Conservation (phyloP, 2,888 invertebrate species). For the Acrocera orbiculus region DNA sequence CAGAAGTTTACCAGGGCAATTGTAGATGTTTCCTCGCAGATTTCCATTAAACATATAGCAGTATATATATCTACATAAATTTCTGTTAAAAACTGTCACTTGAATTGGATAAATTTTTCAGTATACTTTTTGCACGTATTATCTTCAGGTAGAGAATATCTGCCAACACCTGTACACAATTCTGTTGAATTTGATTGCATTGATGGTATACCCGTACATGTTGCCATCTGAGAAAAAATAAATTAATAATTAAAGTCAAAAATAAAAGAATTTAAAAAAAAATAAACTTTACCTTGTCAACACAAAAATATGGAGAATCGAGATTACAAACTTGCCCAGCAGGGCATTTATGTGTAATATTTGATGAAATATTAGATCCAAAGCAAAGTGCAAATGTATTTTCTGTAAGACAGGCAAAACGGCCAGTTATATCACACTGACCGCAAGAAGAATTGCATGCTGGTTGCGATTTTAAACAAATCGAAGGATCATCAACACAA, state of each 20-base stretch:
- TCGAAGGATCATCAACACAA: not conserved
- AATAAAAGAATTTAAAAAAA: no score
- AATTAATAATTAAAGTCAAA: no score
- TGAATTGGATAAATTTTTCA: no score
- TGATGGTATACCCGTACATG: no score
- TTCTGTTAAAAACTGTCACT: no score
- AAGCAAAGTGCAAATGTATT: conserved; percentile 6
- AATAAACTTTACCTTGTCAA: no score
- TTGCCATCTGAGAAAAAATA: no score
- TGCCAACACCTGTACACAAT: no score
- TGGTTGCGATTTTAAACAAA: not conserved
- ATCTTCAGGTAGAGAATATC: no score
- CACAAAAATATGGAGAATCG: no score
- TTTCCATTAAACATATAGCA: conserved; percentile 4
- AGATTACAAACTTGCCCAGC: conserved; percentile 2
- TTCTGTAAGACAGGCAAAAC: conserved; percentile 5
- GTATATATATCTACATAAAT: conserved; percentile 4
- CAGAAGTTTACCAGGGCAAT: conserved; percentile 6
- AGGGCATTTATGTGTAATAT: not conserved
- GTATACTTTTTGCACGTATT: no score
- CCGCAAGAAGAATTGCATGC: conserved; percentile 2
- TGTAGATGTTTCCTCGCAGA: conserved; percentile 4
- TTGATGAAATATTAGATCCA: conserved; percentile 1
- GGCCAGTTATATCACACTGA: not conserved
- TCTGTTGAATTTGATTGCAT: no score